Percentiles rank a stretch among this genome's conserved stretches.
These are phyloP conservation scores for Zalophus californianus DNA, from an alignment of 2,797 vertebrate species.

Conservation along the genomic window DNA sequence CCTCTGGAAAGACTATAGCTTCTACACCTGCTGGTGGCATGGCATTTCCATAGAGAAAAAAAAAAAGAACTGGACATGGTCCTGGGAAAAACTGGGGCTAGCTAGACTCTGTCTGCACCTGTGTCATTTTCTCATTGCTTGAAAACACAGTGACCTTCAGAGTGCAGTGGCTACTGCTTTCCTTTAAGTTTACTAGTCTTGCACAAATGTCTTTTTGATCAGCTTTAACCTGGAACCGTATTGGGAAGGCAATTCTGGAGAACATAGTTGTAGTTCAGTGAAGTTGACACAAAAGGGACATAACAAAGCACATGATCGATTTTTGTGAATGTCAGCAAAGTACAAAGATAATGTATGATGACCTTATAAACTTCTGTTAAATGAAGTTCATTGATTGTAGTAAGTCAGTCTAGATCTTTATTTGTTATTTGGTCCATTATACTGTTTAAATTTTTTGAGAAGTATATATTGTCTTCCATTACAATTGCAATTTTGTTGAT, in stretches of 20 bases:
- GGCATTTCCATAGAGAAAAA: neutral
- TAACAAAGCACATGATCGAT: neutral
- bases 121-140: neutral
- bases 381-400: neutral
- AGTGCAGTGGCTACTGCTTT: neutral
- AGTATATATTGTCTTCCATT: neutral
- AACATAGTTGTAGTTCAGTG: neutral
- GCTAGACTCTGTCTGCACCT: neutral
- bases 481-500: neutral
- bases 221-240: neutral
- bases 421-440: neutral
- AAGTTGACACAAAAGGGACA: neutral
- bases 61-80: neutral
- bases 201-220: neutral
- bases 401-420: neutral
- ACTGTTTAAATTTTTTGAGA: neutral
- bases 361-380: neutral
- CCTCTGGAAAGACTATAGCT: neutral
- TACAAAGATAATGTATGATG: neutral
- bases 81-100: neutral
- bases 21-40: neutral
- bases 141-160: neutral
- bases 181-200: neutral
- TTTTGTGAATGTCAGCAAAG: neutral
- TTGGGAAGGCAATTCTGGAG: neutral